phyloP scores from a whole-genome alignment of 2,888 invertebrate species.

The Gasteruption jaculator region DNA sequence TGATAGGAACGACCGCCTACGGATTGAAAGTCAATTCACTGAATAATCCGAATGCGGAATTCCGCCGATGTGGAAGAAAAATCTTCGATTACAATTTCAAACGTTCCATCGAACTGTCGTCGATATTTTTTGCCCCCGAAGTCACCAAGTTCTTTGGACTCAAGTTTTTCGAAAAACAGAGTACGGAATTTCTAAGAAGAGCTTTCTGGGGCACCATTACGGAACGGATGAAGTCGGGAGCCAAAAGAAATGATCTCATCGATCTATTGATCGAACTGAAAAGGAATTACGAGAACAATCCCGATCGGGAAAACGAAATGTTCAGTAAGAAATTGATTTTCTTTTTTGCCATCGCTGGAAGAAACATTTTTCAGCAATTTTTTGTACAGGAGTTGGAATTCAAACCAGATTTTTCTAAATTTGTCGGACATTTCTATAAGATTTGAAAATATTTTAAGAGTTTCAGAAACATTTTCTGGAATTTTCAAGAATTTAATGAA shows the following conservation, averaged over 20 bases:
- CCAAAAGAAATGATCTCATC: slow-evolving; percentile 50
- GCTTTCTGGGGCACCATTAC: slow-evolving; percentile 50
- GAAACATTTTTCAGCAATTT: slow-evolving; percentile 2
- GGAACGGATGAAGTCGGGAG: slow-evolving; percentile 46
- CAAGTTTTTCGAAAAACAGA: slow-evolving; percentile 45
- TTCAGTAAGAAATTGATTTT: slow-evolving; percentile 26
- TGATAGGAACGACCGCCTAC: slow-evolving; percentile 53
- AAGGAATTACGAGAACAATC: slow-evolving; percentile 26
- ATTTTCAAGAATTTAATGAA: too few relatives aligned
- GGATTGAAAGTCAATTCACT: slow-evolving; percentile 53
- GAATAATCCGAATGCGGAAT: slow-evolving; percentile 48
- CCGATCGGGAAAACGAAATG: slow-evolving; percentile 16
- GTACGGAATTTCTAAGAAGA: slow-evolving; percentile 44
- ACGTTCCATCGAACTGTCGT: slow-evolving; percentile 45
- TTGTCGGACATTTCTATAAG: too few relatives aligned
- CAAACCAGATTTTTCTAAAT: too few relatives aligned
- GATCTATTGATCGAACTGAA: slow-evolving; percentile 53
- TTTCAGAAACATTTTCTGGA: too few relatives aligned
- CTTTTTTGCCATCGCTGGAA: not conserved
- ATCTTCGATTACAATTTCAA: slow-evolving; percentile 44
- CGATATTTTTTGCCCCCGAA: slow-evolving; percentile 51
- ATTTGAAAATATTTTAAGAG: too few relatives aligned
- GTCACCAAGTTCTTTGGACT: slow-evolving; percentile 42
- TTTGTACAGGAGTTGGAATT: too few relatives aligned
- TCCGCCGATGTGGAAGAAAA: slow-evolving; percentile 48